Evolutionary conservation across 1,140 invertebrate species (phyloP).

Genomic region (Dinothrombium tinctorium): DNA sequence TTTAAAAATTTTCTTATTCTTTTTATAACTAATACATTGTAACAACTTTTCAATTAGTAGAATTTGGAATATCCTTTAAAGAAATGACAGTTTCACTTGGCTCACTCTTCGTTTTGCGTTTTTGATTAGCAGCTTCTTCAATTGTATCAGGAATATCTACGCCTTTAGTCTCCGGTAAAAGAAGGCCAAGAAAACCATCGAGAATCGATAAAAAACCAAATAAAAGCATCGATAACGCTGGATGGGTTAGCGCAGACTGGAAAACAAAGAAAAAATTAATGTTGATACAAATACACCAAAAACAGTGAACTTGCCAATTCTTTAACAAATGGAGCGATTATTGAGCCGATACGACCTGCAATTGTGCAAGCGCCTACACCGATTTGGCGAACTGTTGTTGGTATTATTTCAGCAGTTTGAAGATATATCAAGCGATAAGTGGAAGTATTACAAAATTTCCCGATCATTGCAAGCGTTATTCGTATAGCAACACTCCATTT

Average conservation of each 20-base stretch:
- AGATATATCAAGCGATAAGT: conserved; percentile 55
- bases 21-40: too few species aligned
- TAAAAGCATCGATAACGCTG: not conserved
- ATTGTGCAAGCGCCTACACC: conserved; percentile 20
- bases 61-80: too few species aligned
- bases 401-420: conserved; percentile 56
- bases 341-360: conserved; percentile 19
- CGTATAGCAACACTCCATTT: conserved; percentile 12
- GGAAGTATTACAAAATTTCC: conserved; percentile 53
- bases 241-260: not conserved
- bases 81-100: too few species aligned
- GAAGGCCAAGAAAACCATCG: not conserved
- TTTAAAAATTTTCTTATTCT: too few species aligned
- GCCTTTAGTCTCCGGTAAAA: not conserved
- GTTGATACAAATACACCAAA: not conserved
- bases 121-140: too few species aligned
- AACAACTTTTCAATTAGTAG: too few species aligned
- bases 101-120: too few species aligned
- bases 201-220: not conserved
- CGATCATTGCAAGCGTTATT: conserved; percentile 44
- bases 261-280: not conserved
- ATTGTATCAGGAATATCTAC: not conserved
- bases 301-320: conserved; percentile 19
- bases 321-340: conserved; percentile 26
- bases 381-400: conserved; percentile 30